phyloP scores from a whole-genome alignment of 2,888 invertebrate genomes.

The Drosophila flavopinicola region DNA sequence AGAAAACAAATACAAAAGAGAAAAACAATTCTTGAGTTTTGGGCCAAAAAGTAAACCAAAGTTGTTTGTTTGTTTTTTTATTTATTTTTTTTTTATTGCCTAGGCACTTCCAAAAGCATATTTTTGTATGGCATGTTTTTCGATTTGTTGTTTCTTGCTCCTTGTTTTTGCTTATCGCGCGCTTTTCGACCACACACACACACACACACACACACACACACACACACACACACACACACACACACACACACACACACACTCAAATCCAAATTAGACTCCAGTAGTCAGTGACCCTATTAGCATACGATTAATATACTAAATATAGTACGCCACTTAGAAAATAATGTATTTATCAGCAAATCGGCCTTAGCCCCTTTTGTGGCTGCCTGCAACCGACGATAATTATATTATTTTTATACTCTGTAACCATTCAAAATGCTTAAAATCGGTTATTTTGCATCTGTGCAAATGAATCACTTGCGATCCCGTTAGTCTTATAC shows the following conservation, averaged over 20 bases:
- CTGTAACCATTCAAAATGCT: no score
- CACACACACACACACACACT: no score
- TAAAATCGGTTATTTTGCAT: no score
- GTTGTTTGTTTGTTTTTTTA: conserved; percentile 1
- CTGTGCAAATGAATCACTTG: no score
- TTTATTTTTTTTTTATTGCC: not conserved
- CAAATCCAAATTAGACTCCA: conserved; percentile 6
- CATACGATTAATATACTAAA: conserved; percentile 17
- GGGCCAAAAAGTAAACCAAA: conserved; percentile 14
- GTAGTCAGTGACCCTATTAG: conserved; percentile 26
- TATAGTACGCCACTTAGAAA: not conserved
- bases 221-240: not conserved
- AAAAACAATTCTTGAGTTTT: conserved; percentile 40
- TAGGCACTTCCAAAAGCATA: conserved; percentile 6
- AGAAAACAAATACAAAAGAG: conserved; percentile 45
- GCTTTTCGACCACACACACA: conserved; percentile 1
- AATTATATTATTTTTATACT: conserved; percentile 9
- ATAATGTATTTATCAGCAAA: conserved; percentile 25
- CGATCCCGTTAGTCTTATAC: no score
- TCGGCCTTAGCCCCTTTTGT: conserved; percentile 21
- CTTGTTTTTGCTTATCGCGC: conserved; percentile 29
- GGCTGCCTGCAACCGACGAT: conserved; percentile 1
- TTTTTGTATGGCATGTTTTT: conserved; percentile 18
- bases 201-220: not conserved
- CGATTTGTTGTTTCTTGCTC: conserved; percentile 30